These are phyloP conservation scores for Crotalus viridis DNA, from an alignment of 2,113 vertebrate genomes.

Conservation along the genomic window DNA sequence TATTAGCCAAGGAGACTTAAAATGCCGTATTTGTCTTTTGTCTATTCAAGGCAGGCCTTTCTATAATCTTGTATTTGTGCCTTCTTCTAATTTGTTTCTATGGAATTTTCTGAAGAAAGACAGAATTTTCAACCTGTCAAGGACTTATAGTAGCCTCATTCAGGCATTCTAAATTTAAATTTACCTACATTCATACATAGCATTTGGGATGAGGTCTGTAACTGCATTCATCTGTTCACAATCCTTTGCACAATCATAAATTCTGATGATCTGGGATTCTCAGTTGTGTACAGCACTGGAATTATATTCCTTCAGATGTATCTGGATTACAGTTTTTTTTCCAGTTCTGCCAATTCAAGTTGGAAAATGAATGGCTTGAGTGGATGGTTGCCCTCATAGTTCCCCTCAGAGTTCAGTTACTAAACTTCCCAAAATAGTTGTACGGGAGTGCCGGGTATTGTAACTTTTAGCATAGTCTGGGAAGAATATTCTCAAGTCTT, in stretches of 20 bases:
- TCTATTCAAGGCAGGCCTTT: accelerated
- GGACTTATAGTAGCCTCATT: not conserved
- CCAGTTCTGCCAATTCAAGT: not conserved
- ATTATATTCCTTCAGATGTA: not conserved
- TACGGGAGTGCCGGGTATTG: not conserved
- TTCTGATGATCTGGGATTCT: not conserved
- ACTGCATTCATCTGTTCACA: not conserved
- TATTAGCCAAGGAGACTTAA: not conserved
- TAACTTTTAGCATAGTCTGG: not conserved
- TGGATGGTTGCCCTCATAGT: not conserved
- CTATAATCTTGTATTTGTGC: not conserved
- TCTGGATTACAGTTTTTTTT: not conserved
- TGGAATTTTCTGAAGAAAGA: not conserved
- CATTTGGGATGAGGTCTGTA: not conserved
- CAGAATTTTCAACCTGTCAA: not conserved
- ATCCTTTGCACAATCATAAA: not conserved
- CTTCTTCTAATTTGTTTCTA: not conserved
- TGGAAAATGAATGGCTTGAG: not conserved
- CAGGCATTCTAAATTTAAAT: not conserved
- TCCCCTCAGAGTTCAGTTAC: not conserved
- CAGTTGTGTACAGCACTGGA: not conserved
- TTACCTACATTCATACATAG: not conserved
- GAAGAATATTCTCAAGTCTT: not conserved
- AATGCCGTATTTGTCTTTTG: not conserved
- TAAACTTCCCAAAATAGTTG: not conserved